phyloP scores from a whole-genome alignment of 2,888 invertebrate species.

The Acronicta psi region DNA sequence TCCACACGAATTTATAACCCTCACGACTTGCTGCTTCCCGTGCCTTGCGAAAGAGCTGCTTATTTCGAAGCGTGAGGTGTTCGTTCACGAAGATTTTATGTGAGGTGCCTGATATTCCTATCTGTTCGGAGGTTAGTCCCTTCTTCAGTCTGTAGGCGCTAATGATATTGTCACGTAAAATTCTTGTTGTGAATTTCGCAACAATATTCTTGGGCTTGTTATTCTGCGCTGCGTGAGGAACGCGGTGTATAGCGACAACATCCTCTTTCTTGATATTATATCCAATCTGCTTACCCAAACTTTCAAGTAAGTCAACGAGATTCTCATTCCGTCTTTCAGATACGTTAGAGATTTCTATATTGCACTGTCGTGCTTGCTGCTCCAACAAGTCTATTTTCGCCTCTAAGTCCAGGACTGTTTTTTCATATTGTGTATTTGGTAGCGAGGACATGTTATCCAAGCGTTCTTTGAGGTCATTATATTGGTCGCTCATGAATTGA shows the following conservation, averaged over 20 bases:
- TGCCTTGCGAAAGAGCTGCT: slow-evolving; percentile 7
- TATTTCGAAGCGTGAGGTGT: slow-evolving; percentile 11
- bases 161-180: slow-evolving; percentile 10
- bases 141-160: slow-evolving; percentile 3
- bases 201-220: slow-evolving; percentile 5
- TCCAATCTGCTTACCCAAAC: slow-evolving; percentile 5
- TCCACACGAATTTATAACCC: slow-evolving; percentile 13
- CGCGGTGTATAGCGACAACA: slow-evolving; percentile 9
- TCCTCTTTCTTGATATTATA: slow-evolving; percentile 1
- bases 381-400: slow-evolving; percentile 21
- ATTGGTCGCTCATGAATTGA: not conserved
- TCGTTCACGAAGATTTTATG: slow-evolving; percentile 14
- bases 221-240: slow-evolving; percentile 7
- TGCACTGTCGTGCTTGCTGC: slow-evolving; percentile 17
- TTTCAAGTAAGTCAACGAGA: slow-evolving; percentile 7
- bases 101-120: slow-evolving; percentile 9
- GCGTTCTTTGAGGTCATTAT: not conserved
- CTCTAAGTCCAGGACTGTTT: not conserved
- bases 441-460: not conserved
- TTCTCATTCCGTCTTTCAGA: slow-evolving; percentile 20
- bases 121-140: slow-evolving; percentile 3
- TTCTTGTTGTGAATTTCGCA: slow-evolving; percentile 6
- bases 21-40: slow-evolving; percentile 9
- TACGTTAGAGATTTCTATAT: slow-evolving; percentile 24
- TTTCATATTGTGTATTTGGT: not conserved